Percentiles rank a stretch among this genome's conserved stretches.
These are phyloP conservation scores for Pogonomyrmex barbatus DNA, from an alignment of 1,140 invertebrate species.

Conservation along the genomic window DNA sequence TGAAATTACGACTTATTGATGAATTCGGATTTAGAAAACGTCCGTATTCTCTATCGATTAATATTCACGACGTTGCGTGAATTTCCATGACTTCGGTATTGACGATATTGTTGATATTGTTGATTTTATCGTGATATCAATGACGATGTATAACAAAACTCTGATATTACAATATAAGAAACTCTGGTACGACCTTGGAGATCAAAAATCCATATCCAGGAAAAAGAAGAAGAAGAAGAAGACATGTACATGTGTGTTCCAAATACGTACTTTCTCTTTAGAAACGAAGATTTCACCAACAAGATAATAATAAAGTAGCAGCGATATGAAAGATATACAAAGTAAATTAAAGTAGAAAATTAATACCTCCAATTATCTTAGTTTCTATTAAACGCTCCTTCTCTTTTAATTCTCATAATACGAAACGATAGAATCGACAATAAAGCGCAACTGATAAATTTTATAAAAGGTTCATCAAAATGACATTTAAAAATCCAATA, in stretches of 20 bases:
- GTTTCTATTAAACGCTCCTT: background rate
- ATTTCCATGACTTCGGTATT: background rate
- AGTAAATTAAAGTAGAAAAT: background rate
- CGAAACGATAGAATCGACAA: background rate
- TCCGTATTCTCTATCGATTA: constrained; percentile 21
- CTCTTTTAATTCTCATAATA: background rate
- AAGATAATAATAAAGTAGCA: background rate
- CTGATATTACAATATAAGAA: background rate
- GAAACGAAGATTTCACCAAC: background rate
- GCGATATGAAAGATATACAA: background rate
- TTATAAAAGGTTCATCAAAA: background rate
- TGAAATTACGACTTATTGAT: constrained; percentile 2
- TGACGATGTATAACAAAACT: background rate
- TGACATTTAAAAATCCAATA: background rate
- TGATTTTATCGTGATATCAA: background rate
- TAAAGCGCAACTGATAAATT: background rate
- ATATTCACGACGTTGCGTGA: background rate
- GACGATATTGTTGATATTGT: background rate
- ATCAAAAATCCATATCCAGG: background rate
- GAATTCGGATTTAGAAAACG: background rate
- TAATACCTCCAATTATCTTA: background rate
- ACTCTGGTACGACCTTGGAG: background rate
- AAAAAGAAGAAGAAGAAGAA: constrained; percentile 3
- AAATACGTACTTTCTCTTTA: background rate
- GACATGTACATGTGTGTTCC: background rate